Evolutionary conservation across 2,888 invertebrate genomes (phyloP).

Genomic region (Neria commutata): DNA sequence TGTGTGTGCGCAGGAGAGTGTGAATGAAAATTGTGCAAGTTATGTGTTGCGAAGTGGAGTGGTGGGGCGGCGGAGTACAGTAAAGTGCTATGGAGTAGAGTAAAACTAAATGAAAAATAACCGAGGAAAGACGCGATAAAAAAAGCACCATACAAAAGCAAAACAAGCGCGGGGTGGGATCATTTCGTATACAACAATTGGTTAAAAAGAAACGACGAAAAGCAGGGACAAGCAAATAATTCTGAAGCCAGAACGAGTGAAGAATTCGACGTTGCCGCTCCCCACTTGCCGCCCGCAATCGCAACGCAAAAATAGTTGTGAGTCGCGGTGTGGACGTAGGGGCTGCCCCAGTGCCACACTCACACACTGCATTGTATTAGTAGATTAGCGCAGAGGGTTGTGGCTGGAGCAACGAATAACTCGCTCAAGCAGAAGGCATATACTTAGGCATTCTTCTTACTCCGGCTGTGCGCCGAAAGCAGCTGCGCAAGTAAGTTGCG

Average conservation of each 20-base stretch:
- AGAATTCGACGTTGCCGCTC: neutral
- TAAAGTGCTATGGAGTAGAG: neutral
- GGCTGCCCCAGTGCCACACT: too few relatives aligned
- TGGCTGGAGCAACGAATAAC: neutral
- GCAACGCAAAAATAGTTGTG: neutral
- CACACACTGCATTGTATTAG: too few relatives aligned
- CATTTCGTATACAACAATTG: too few relatives aligned
- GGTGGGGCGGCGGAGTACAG: slow-evolving; percentile 1
- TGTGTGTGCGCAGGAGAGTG: slow-evolving; percentile 19
- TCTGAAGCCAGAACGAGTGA: too few relatives aligned
- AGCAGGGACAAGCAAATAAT: neutral
- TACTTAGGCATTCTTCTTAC: too few relatives aligned
- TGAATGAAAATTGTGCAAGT: slow-evolving; percentile 28
- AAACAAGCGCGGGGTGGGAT: neutral
- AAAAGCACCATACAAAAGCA: neutral
- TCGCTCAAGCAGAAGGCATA: neutral
- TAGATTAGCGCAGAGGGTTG: neutral
- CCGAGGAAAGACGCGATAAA: neutral
- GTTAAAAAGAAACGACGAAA: neutral
- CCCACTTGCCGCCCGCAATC: too few relatives aligned
- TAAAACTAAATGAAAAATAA: neutral
- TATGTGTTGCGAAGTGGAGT: neutral
- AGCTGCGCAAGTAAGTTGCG: too few relatives aligned
- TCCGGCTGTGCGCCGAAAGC: too few relatives aligned
- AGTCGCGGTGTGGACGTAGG: neutral